phyloP scores from a whole-genome alignment of 2,113 vertebrate species.

The Ptychochromis oligacanthus region DNA sequence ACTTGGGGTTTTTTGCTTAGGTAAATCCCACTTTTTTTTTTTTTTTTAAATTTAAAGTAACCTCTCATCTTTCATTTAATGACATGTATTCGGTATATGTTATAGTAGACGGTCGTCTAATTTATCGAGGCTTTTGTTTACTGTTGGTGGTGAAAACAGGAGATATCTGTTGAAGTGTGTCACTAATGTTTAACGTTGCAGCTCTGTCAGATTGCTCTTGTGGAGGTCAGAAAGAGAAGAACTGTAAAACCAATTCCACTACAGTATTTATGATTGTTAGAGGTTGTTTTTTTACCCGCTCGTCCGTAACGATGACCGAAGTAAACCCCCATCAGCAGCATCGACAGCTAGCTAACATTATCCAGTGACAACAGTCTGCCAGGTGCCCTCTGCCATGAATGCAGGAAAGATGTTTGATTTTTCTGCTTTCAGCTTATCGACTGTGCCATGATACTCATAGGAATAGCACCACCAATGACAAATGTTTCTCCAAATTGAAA shows the following conservation, averaged over 20 bases:
- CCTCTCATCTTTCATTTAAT: neutral
- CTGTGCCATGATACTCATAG: neutral
- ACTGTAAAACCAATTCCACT: accelerated
- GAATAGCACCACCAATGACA: neutral
- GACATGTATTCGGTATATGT: neutral
- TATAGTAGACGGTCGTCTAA: neutral
- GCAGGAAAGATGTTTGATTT: neutral
- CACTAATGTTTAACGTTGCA: neutral
- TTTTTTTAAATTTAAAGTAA: neutral
- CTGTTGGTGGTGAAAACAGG: neutral
- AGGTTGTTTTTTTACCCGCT: neutral
- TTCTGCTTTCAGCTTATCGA: neutral
- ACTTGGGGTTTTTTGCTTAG: no score
- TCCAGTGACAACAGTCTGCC: neutral
- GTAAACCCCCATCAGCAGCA: neutral
- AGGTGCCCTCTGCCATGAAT: constrained; percentile 8
- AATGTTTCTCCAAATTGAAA: neutral
- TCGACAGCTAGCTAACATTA: constrained; percentile 37
- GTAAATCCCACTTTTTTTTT: constrained; percentile 49
- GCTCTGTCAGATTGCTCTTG: neutral
- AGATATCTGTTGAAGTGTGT: neutral
- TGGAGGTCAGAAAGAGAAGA: constrained; percentile 47
- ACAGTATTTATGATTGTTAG: accelerated
- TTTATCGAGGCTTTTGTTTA: neutral
- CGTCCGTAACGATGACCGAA: neutral